phyloP scores from a whole-genome alignment of 2,113 vertebrate genomes.

The Tupaia chinensis region DNA sequence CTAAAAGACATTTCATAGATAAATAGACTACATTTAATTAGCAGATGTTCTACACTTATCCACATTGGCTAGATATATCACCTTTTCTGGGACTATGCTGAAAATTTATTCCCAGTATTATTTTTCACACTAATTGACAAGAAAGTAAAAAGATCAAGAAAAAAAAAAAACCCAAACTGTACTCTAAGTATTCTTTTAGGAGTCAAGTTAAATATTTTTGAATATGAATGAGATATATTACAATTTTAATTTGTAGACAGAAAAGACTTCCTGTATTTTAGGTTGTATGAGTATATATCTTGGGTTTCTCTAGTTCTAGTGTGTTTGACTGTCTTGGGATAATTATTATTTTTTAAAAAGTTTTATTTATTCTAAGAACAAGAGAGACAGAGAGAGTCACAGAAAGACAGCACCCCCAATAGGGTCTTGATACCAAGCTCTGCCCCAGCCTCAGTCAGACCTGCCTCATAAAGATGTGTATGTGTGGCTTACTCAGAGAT shows the following conservation, averaged over 20 bases:
- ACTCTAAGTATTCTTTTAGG: not conserved
- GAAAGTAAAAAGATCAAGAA: slow-evolving; percentile 4
- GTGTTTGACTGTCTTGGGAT: not conserved
- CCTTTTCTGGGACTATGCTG: not conserved
- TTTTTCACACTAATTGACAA: slow-evolving; percentile 34
- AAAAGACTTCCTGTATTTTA: not conserved
- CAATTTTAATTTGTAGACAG: slow-evolving; percentile 3
- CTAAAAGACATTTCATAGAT: not conserved
- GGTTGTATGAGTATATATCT: not conserved
- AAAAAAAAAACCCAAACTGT: not conserved
- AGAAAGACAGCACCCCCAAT: too few relatives aligned
- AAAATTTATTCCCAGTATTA: not conserved
- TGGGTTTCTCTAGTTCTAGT: not conserved
- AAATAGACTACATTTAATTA: not conserved
- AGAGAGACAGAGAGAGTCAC: too few relatives aligned
- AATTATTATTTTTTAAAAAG: not conserved
- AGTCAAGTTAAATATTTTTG: slow-evolving; percentile 7
- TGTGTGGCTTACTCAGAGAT: too few relatives aligned
- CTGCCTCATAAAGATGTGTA: too few relatives aligned
- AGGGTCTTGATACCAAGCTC: too few relatives aligned
- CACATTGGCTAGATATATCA: not conserved
- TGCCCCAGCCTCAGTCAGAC: too few relatives aligned
- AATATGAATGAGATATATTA: not conserved
- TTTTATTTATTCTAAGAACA: too few relatives aligned
- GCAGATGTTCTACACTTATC: not conserved